Percentiles rank a stretch among this genome's conserved stretches.
Conservation (phyloP, 2,797 vertebrate genomes). For the Lycodopsis pacificus region DNA sequence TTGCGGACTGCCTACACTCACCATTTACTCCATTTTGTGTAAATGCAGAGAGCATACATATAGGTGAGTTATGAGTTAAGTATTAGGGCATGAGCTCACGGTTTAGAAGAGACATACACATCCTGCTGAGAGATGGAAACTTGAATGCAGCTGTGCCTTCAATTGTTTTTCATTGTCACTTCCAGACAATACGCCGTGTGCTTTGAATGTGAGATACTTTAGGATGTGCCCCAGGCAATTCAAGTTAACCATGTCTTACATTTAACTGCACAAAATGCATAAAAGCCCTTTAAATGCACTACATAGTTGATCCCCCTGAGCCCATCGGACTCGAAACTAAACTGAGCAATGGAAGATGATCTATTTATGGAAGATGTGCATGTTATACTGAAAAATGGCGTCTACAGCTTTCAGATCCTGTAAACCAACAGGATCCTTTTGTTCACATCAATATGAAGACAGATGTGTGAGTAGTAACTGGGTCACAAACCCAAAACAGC, state of each 20-base stretch:
- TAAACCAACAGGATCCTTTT: background rate
- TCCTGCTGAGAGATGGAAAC: background rate
- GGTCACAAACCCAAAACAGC: background rate
- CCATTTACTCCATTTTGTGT: background rate
- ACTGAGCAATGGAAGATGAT: background rate
- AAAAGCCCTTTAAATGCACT: background rate
- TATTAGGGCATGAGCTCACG: background rate
- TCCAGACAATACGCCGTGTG: background rate
- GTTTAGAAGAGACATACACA: background rate
- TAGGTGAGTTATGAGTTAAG: background rate
- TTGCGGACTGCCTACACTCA: background rate
- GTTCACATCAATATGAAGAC: background rate
- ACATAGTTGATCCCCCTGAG: background rate
- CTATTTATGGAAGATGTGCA: background rate
- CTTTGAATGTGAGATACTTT: slow-evolving; percentile 5
- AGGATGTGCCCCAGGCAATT: slow-evolving; percentile 1
- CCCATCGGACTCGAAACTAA: too few species aligned
- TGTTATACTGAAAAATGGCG: background rate
- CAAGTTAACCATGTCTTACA: background rate
- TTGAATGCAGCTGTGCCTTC: background rate
- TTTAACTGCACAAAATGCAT: slow-evolving; percentile 2
- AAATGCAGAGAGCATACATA: background rate
- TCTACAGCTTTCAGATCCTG: background rate
- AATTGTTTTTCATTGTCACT: background rate
- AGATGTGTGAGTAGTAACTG: slow-evolving; percentile 5